Percentiles rank a stretch among this genome's conserved stretches.
Evolutionary conservation across 2,888 invertebrate genomes (phyloP).

Genomic region (Oxytorus armatus): DNA sequence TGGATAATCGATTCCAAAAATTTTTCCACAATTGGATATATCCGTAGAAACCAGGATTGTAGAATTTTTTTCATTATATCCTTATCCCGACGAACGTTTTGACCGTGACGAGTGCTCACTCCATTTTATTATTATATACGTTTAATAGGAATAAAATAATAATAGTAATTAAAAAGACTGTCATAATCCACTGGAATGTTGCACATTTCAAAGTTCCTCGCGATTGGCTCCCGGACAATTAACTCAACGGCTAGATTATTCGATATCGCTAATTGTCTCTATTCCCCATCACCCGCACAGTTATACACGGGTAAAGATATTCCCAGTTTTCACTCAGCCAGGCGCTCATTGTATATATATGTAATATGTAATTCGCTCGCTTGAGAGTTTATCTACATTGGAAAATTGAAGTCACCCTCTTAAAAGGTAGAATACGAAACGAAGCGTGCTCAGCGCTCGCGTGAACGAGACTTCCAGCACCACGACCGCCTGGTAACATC

Average conservation of each 20-base stretch:
- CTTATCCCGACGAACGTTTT: constrained; percentile 11
- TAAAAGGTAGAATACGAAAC: constrained; percentile 65
- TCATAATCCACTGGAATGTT: constrained; percentile 26
- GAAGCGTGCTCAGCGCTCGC: constrained; percentile 1
- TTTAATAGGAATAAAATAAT: too few species aligned
- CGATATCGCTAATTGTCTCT: constrained; percentile 63
- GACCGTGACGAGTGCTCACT: constrained; percentile 24
- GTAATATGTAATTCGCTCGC: background rate
- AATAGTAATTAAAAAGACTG: too few species aligned
- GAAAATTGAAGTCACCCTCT: constrained; percentile 68
- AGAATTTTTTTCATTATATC: constrained; percentile 27
- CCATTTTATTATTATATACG: background rate
- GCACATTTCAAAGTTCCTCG: constrained; percentile 25
- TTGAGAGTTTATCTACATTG: constrained; percentile 76
- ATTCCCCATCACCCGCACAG: constrained; percentile 32
- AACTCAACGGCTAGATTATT: constrained; percentile 50
- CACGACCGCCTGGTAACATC: constrained; percentile 30
- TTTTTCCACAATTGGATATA: too few species aligned
- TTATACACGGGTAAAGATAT: constrained; percentile 22
- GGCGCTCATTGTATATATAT: background rate
- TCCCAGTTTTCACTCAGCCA: constrained; percentile 47
- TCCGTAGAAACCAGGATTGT: constrained; percentile 15
- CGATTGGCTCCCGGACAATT: constrained; percentile 50
- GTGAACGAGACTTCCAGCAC: constrained; percentile 18
- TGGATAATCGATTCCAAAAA: too few species aligned